These are phyloP conservation scores for Nothocercus nigrocapillus DNA, from an alignment of 2,113 vertebrate species.

Conservation along the genomic window DNA sequence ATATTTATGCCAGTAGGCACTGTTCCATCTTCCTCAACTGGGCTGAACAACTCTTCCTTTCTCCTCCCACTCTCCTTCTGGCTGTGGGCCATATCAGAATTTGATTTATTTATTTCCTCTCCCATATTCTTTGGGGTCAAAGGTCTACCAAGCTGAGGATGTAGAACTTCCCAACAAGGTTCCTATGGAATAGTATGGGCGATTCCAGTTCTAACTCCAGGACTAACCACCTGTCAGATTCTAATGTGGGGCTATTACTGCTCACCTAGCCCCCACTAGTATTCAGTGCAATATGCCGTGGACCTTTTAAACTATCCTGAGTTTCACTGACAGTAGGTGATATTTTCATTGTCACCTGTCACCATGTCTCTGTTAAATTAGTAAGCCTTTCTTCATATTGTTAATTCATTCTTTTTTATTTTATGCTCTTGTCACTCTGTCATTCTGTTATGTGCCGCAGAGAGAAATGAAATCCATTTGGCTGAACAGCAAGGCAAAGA, in stretches of 20 bases:
- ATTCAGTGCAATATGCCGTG: not conserved
- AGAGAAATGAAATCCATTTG: not conserved
- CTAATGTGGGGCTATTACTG: not conserved
- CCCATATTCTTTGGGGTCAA: rapidly evolving
- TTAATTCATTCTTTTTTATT: not conserved
- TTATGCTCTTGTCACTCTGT: not conserved
- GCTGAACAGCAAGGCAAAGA: not conserved
- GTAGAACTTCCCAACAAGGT: not conserved
- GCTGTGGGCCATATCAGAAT: not conserved
- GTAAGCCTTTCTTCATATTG: not conserved
- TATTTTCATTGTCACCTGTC: not conserved
- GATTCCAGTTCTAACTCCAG: not conserved
- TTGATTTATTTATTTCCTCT: rapidly evolving
- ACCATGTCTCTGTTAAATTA: not conserved
- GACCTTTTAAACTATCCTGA: not conserved
- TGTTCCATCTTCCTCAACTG: not conserved
- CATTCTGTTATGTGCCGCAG: not conserved
- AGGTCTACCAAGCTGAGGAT: not conserved
- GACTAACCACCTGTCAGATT: not conserved
- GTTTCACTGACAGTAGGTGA: rapidly evolving
- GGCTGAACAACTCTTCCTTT: not conserved
- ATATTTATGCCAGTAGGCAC: not conserved
- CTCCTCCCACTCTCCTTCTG: not conserved
- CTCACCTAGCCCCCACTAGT: not conserved
- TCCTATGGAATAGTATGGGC: rapidly evolving